phyloP scores from a whole-genome alignment of 2,888 invertebrate genomes.

The Mayetiola destructor region DNA sequence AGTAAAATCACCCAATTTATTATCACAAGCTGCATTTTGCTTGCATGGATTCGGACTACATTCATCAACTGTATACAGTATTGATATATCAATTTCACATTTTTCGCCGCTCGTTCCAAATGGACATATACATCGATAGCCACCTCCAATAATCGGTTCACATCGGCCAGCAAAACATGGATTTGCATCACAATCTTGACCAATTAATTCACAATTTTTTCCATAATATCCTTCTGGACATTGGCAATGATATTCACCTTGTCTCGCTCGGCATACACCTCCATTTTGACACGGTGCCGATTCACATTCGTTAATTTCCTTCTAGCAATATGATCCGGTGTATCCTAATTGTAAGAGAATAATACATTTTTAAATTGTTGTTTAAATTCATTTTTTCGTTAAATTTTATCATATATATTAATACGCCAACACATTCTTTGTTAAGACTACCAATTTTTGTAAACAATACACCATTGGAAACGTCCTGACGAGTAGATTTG shows the following conservation, averaged over 20 bases:
- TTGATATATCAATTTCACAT: constrained; percentile 76
- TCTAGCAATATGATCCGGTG: constrained; percentile 85
- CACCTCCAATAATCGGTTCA: constrained; percentile 53
- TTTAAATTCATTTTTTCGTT: too few relatives aligned
- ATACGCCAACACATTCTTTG: too few relatives aligned
- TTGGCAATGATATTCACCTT: constrained; percentile 76
- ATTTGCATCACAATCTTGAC: constrained; percentile 85
- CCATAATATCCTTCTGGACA: constrained; percentile 82
- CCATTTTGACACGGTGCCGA: constrained; percentile 88
- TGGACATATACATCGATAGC: constrained; percentile 78
- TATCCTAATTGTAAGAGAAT: constrained; percentile 80
- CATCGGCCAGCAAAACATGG: constrained; percentile 83
- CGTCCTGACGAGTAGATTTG: too few relatives aligned
- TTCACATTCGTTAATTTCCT: constrained; percentile 83
- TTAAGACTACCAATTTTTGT: too few relatives aligned
- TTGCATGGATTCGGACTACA: constrained; percentile 77
- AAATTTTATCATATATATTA: too few relatives aligned
- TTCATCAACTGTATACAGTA: constrained; percentile 69
- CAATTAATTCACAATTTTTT: constrained; percentile 83
- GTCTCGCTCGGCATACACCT: constrained; percentile 74
- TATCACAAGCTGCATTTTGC: constrained; percentile 75
- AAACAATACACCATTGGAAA: too few relatives aligned
- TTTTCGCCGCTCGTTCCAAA: constrained; percentile 64
- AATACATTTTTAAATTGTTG: too few relatives aligned
- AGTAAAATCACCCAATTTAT: constrained; percentile 68